Base-by-base conservation (phyloP, 2,888 invertebrate genomes). In the Heliconius aoede region DNA sequence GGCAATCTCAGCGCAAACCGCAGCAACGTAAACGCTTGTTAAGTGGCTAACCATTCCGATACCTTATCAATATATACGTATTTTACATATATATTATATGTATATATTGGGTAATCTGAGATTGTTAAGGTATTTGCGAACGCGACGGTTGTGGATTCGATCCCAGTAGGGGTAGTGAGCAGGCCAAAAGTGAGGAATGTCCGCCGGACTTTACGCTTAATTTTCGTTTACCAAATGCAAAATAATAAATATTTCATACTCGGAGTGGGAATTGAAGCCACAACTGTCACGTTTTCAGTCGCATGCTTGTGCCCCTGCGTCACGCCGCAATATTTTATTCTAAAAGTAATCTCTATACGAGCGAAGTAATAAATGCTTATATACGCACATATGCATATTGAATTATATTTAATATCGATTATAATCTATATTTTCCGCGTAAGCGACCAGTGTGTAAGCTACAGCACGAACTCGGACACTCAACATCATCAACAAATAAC, bases 1-100 rank as follows among this genome's bases (percentile, higher is more conserved):
- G 81, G 76, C 82, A 83, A 84, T 73, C 74, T 72, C 73, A 68
- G 73, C 78, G 73, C 76, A 68, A 67, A 74, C 76, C 72, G 72
- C 74, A 76, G 40, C 73, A 21, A 26, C 51, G 36, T 72, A 36
- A 60, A 62, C 26, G 21, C 28, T 46, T 60, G 69, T 69, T 72
- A 68, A 46, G 46, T 46, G 46, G 46, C 46, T 46, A 46, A 46
- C n/a, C 61, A 72, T 69, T 67, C 67, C 67, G 26, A 68, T 68
- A 51, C 36, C 24, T 36, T 65, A 65, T 40, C 36, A n/a, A 55
- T 69, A 30, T 55, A n/a, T 30, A 28, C 13, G 11, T 55, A 13
- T 30, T 55, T n/a, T 32, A 30, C n/a, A 13, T n/a, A 68, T 36
- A 36, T 36, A 18, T 18, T 15, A 24, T 46, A 26, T 46, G 13